Evolutionary conservation across 2,888 invertebrate species (phyloP).

Genomic region (Melieria picta): DNA sequence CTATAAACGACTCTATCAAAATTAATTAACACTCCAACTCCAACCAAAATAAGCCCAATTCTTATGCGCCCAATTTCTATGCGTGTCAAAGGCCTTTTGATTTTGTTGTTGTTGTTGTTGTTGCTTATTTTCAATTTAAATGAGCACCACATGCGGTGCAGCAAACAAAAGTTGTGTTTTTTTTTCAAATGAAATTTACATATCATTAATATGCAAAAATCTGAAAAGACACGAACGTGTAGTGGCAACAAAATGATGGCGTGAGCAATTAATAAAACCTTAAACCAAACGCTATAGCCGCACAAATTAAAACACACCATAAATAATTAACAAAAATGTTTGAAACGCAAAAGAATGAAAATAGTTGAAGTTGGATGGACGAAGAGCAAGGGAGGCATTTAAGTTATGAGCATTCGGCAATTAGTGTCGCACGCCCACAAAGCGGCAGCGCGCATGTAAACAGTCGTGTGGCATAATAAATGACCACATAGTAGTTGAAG

Average conservation of each 20-base stretch:
- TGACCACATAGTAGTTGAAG: too few relatives aligned
- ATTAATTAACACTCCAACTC: too few relatives aligned
- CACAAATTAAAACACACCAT: conserved; percentile 13
- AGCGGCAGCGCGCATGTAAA: background rate
- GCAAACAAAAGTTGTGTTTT: background rate
- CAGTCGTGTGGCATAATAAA: too few relatives aligned
- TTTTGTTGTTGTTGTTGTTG: too few relatives aligned
- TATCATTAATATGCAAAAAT: conserved; percentile 27
- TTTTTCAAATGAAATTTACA: conserved; percentile 21
- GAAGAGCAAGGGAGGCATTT: background rate
- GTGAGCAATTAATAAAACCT: conserved; percentile 10
- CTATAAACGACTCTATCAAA: too few relatives aligned
- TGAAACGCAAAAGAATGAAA: background rate
- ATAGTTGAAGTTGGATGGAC: too few relatives aligned
- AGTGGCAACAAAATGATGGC: background rate
- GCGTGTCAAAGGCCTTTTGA: too few relatives aligned
- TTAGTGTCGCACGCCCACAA: conserved; percentile 6
- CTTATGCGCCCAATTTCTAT: too few relatives aligned
- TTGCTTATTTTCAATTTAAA: too few relatives aligned
- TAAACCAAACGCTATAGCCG: background rate
- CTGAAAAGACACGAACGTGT: background rate
- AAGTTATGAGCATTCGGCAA: conserved; percentile 17
- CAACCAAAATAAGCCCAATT: too few relatives aligned
- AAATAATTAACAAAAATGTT: conserved; percentile 8
- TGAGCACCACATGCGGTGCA: too few relatives aligned